phyloP scores from a whole-genome alignment of 2,888 invertebrate species.

The Herminia tarsipennalis region DNA sequence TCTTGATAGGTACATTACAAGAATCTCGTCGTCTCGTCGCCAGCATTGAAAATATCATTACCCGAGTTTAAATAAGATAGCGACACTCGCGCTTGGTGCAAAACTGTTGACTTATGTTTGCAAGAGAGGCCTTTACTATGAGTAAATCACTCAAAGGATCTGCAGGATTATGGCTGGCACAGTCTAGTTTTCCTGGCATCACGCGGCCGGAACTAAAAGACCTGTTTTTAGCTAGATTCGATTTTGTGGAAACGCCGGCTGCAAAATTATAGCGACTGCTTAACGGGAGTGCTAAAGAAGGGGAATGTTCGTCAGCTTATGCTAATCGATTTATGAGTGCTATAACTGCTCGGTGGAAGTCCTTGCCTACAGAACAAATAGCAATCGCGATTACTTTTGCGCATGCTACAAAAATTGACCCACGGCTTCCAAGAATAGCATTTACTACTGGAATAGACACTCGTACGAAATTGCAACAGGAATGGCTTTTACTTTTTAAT shows the following conservation, averaged over 20 bases:
- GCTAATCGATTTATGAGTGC: background rate
- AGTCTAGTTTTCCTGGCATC: constrained; percentile 15
- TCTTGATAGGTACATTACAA: constrained; percentile 1
- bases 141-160: constrained; percentile 20
- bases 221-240: constrained; percentile 20
- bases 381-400: background rate
- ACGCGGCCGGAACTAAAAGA: constrained; percentile 19
- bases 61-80: constrained; percentile 18
- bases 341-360: constrained; percentile 1
- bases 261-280: background rate
- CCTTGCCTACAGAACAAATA: background rate
- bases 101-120: constrained; percentile 21
- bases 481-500: no score
- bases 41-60: background rate
- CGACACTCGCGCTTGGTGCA: constrained; percentile 19
- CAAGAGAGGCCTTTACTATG: constrained; percentile 10
- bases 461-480: constrained; percentile 10
- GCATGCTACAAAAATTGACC: constrained; percentile 1
- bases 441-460: constrained; percentile 13
- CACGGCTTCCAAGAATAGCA: constrained; percentile 1
- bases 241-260: constrained; percentile 13
- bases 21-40: background rate
- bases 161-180: constrained; percentile 21
- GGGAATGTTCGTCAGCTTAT: background rate
- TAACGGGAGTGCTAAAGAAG: background rate